Evolutionary conservation across 2,797 vertebrate genomes (phyloP).

Genomic region (Mormyrus hasselquistii): DNA sequence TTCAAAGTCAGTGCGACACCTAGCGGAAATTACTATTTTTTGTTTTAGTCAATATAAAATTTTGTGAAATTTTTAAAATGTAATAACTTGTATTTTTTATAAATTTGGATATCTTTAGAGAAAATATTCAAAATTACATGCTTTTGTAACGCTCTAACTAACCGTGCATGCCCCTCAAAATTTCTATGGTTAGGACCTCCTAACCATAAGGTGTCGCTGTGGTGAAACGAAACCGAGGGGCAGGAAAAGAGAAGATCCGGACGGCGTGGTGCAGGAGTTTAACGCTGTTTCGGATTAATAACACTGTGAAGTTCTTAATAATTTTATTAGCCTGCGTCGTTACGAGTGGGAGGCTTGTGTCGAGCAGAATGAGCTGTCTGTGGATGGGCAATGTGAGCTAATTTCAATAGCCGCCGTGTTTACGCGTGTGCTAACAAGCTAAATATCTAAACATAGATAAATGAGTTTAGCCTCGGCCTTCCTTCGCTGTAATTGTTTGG

Average conservation of each 20-base stretch:
- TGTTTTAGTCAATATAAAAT: too few species aligned
- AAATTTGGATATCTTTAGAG: too few species aligned
- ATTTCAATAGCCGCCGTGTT: neutral
- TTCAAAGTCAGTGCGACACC: too few species aligned
- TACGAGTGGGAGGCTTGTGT: neutral
- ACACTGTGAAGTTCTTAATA: neutral
- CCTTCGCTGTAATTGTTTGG: neutral
- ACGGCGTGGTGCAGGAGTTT: neutral
- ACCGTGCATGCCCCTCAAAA: too few species aligned
- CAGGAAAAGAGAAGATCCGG: neutral
- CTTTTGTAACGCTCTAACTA: too few species aligned
- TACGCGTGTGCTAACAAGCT: neutral
- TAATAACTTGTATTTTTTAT: too few species aligned
- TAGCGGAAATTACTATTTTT: too few species aligned
- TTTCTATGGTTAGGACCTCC: neutral
- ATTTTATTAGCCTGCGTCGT: neutral
- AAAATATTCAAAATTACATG: too few species aligned
- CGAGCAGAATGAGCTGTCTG: constrained; percentile 36
- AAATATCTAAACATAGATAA: neutral
- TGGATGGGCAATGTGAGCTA: constrained; percentile 46
- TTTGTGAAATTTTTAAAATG: too few species aligned
- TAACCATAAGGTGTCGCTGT: neutral
- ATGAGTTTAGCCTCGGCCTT: neutral
- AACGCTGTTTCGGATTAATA: neutral
- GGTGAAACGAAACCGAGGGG: neutral